A percentile compares a stretch with the other conserved stretches of the same genome.
These are phyloP conservation scores for Netelia inedita DNA, from an alignment of 2,888 invertebrate genomes.

Conservation along the genomic window DNA sequence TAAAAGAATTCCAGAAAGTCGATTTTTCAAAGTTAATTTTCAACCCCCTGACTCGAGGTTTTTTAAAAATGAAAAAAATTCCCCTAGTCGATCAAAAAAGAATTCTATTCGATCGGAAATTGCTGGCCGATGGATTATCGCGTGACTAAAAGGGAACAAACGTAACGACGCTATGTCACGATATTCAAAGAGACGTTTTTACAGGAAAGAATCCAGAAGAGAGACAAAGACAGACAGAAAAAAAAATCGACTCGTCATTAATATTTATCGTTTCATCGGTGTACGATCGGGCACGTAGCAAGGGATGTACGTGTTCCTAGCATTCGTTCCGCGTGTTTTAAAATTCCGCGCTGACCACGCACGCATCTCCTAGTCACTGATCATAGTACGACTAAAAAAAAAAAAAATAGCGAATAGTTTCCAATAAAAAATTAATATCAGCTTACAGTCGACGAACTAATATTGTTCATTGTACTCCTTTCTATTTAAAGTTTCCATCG, in stretches of 20 bases:
- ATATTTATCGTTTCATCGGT: conserved; percentile 25
- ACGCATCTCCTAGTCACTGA: background rate
- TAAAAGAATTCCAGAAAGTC: too few species aligned
- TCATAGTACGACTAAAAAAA: background rate
- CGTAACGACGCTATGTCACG: background rate
- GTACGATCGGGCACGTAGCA: conserved; percentile 19
- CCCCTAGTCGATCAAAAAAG: too few species aligned
- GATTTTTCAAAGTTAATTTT: too few species aligned
- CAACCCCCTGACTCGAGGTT: too few species aligned
- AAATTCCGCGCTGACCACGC: background rate
- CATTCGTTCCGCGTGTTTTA: conserved; percentile 24
- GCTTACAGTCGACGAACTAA: background rate
- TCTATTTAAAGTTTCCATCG: too few species aligned
- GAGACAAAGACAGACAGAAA: background rate
- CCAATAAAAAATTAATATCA: background rate
- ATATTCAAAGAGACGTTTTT: background rate
- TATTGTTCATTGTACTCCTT: too few species aligned
- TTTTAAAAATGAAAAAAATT: too few species aligned
- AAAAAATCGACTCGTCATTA: conserved; percentile 31
- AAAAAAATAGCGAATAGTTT: background rate
- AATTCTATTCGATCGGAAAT: too few species aligned
- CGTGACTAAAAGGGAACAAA: conserved; percentile 13
- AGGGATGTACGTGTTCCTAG: conserved; percentile 19
- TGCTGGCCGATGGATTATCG: background rate
- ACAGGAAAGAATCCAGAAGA: background rate